Percentiles rank a stretch among this genome's conserved stretches.
Conservation (phyloP, 2,113 vertebrate genomes). For the Mugil cephalus region DNA sequence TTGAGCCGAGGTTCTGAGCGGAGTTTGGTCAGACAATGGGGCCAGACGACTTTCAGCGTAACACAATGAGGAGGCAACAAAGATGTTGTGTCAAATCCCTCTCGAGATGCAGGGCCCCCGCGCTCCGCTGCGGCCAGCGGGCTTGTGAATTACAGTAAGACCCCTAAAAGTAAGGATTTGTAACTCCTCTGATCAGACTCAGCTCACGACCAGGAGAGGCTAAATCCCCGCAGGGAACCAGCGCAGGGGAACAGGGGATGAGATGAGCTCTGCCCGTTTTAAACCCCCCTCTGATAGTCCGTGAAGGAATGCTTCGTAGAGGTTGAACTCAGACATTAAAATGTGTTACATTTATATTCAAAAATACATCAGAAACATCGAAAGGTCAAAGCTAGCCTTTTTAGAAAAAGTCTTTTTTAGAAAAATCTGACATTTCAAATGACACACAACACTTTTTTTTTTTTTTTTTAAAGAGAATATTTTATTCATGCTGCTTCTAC, state of each 20-base stretch:
- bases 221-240: constrained; percentile 69
- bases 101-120: constrained; percentile 71
- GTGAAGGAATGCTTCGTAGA: constrained; percentile 1
- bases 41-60: constrained; percentile 76
- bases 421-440: constrained; percentile 26
- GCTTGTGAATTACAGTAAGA: constrained; percentile 80
- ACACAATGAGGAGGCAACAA: constrained; percentile 80
- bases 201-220: constrained; percentile 66
- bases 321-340: constrained; percentile 32
- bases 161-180: constrained; percentile 78
- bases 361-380: not conserved
- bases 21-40: constrained; percentile 79
- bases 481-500: constrained; percentile 61
- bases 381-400: not conserved
- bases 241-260: constrained; percentile 34
- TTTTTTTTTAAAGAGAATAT: constrained; percentile 24
- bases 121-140: constrained; percentile 48
- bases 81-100: constrained; percentile 85
- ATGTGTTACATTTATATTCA: not conserved
- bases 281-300: constrained; percentile 38
- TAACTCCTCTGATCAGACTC: constrained; percentile 81
- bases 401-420: not conserved
- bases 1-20: constrained; percentile 77
- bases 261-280: constrained; percentile 53
- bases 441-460: constrained; percentile 37